A percentile compares a stretch with the other conserved stretches of the same genome.
phyloP scores from a whole-genome alignment of 2,113 vertebrate species.

The Labeo catla region DNA sequence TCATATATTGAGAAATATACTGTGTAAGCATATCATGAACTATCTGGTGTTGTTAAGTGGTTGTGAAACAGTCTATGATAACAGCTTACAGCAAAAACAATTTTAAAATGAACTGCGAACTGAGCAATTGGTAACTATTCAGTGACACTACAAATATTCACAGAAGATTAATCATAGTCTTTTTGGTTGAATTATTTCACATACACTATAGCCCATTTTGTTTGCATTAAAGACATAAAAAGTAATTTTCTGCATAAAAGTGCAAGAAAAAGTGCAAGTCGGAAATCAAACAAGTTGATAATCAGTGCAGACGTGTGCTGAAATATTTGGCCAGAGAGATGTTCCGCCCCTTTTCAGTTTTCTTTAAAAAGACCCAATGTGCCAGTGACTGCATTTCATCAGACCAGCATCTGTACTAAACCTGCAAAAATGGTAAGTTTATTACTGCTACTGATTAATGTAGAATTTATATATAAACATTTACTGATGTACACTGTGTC shows the following conservation, averaged over 20 bases:
- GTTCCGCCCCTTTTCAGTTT: neutral
- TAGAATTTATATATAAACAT: neutral
- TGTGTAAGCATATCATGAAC: neutral
- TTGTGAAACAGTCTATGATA: neutral
- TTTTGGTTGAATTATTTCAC: neutral
- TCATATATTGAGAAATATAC: conserved; percentile 5
- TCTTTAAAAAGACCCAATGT: neutral
- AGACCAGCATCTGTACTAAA: neutral
- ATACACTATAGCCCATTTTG: neutral
- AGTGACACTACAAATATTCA: neutral
- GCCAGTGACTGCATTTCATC: neutral
- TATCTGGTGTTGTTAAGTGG: neutral
- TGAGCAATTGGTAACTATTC: neutral
- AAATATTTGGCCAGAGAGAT: neutral
- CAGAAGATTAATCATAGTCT: neutral
- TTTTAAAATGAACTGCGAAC: neutral
- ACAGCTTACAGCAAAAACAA: no score
- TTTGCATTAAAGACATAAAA: neutral
- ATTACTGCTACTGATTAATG: neutral
- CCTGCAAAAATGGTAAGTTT: conserved; percentile 23
- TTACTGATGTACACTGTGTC: neutral
- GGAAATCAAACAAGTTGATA: neutral
- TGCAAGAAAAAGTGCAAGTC: neutral
- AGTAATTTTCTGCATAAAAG: neutral
- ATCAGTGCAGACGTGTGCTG: neutral